Percentiles rank a stretch among this genome's conserved stretches.
Evolutionary conservation across 92 coral and sea anemone species (phyloP).

Genomic region (Epizoanthus stellaris): DNA sequence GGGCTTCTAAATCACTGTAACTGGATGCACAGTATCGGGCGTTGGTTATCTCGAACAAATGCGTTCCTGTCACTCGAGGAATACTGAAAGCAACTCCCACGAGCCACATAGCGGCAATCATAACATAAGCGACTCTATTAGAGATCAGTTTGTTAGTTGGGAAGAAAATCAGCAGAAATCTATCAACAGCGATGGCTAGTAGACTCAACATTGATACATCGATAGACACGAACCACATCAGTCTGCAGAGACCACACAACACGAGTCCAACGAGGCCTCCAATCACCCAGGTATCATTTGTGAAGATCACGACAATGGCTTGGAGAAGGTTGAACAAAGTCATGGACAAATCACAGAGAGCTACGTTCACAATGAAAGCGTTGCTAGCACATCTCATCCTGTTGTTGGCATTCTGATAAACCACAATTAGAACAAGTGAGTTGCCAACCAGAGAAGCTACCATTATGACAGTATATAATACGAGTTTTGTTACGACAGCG

Average conservation of each 20-base stretch:
- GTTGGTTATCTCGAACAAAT: background rate
- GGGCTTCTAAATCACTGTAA: constrained; percentile 17
- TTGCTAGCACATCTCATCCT: constrained; percentile 40
- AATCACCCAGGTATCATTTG: constrained; percentile 14
- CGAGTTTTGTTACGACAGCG: background rate
- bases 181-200: constrained; percentile 32
- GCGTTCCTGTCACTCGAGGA: constrained; percentile 8
- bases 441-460: constrained; percentile 23
- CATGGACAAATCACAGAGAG: constrained; percentile 32
- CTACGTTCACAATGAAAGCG: constrained; percentile 32
- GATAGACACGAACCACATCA: constrained; percentile 38
- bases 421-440: constrained; percentile 19
- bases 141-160: constrained; percentile 28
- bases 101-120: constrained; percentile 15
- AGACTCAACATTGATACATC: constrained; percentile 31
- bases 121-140: background rate
- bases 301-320: constrained; percentile 30
- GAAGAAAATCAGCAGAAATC: constrained; percentile 21
- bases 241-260: constrained; percentile 14
- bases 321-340: constrained; percentile 36
- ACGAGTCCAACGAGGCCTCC: constrained; percentile 20
- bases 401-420: constrained; percentile 29
- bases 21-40: background rate
- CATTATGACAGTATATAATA: constrained; percentile 6
- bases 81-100: constrained; percentile 8